A percentile compares a stretch with the other conserved stretches of the same genome.
Conservation (phyloP, 2,113 vertebrate genomes). For the Semicossyphus pulcher region DNA sequence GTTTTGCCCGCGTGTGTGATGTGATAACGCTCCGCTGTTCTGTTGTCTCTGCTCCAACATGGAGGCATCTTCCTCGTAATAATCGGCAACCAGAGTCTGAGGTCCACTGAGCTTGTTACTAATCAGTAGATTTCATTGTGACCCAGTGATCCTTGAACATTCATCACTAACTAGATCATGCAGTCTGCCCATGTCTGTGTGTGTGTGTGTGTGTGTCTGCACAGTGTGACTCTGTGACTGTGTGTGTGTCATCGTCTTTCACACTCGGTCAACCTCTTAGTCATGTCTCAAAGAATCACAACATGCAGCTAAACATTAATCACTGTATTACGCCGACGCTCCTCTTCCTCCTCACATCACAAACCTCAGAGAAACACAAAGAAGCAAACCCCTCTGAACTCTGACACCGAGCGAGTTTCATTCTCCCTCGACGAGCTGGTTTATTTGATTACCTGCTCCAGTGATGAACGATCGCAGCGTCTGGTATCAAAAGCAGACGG, state of each 20-base stretch:
- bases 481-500: slow-evolving; percentile 31
- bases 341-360: slow-evolving; percentile 36
- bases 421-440: slow-evolving; percentile 23
- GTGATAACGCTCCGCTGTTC: slow-evolving; percentile 34
- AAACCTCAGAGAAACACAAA: slow-evolving; percentile 8
- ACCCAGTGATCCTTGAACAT: slow-evolving; percentile 37
- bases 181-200: not conserved
- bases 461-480: slow-evolving; percentile 35
- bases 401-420: slow-evolving; percentile 28
- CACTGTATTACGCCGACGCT: slow-evolving; percentile 32
- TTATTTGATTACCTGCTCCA: slow-evolving; percentile 51
- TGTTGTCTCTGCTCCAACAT: slow-evolving; percentile 44
- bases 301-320: slow-evolving; percentile 62
- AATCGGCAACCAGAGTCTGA: too few relatives aligned
- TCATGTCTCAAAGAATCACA: slow-evolving; percentile 67
- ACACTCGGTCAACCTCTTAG: slow-evolving; percentile 60
- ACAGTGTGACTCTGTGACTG: slow-evolving; percentile 20
- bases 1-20: slow-evolving; percentile 43
- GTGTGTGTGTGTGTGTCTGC: not conserved
- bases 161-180: slow-evolving; percentile 38
- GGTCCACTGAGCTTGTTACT: slow-evolving; percentile 19
- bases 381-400: slow-evolving; percentile 22
- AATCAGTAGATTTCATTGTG: slow-evolving; percentile 35
- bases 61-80: slow-evolving; percentile 26
- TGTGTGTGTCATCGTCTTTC: slow-evolving; percentile 46